Evolutionary conservation across 2,797 vertebrate genomes (phyloP).

Genomic region (Peromyscus attwateri): DNA sequence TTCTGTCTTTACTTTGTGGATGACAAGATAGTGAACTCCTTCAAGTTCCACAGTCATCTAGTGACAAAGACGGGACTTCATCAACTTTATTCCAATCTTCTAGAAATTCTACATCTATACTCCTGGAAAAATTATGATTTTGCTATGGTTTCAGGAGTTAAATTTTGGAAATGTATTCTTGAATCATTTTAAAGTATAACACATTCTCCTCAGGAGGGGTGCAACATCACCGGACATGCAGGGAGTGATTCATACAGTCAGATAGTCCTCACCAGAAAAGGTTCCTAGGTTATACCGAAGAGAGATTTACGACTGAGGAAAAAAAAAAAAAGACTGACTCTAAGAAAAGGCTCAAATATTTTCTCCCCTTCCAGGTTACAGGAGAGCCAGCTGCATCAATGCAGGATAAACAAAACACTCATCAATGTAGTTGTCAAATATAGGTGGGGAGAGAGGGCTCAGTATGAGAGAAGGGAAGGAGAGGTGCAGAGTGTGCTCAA

Average conservation of each 20-base stretch:
- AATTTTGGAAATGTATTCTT: constrained; percentile 45
- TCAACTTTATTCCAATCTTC: not conserved
- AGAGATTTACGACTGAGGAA: constrained; percentile 47
- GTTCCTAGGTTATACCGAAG: not conserved
- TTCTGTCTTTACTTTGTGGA: not conserved
- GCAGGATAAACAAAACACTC: not conserved
- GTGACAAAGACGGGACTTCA: not conserved
- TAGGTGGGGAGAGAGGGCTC: not conserved
- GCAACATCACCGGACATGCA: constrained; percentile 49
- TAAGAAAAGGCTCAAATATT: not conserved
- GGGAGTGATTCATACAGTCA: not conserved
- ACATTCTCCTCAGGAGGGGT: constrained; percentile 17
- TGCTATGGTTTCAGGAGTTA: not conserved
- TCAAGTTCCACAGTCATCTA: not conserved
- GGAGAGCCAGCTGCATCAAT: not conserved
- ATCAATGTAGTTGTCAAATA: not conserved
- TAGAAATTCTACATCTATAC: not conserved
- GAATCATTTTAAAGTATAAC: constrained; percentile 16
- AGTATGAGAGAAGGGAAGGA: too few species aligned
- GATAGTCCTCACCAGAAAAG: constrained; percentile 11
- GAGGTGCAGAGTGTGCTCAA: not conserved
- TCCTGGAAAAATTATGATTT: constrained; percentile 24
- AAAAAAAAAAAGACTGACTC: not conserved
- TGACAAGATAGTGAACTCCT: not conserved
- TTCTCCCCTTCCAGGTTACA: constrained; percentile 27